These are phyloP conservation scores for Dicerorhinus sumatrensis DNA, from an alignment of 2,113 vertebrate species.

Conservation along the genomic window DNA sequence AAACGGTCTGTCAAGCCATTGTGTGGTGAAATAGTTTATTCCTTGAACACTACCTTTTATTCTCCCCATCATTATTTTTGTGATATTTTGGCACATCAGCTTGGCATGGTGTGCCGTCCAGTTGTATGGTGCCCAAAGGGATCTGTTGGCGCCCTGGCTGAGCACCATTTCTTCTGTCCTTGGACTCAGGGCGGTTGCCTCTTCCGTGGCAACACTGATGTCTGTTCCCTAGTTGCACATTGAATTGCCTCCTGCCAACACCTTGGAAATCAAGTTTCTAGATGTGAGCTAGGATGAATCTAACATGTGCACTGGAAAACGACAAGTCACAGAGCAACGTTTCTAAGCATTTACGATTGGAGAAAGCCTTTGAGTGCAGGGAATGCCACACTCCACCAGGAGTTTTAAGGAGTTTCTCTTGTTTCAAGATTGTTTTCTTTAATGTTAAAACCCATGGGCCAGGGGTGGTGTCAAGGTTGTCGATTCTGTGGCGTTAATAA, in stretches of 20 bases:
- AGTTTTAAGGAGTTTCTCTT: neutral
- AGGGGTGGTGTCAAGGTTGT: neutral
- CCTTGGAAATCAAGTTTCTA: slow-evolving; percentile 1
- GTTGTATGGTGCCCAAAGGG: neutral
- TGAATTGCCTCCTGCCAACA: neutral
- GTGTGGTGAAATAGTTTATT: neutral
- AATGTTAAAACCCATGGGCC: neutral
- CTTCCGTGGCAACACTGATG: neutral
- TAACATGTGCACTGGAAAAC: neutral
- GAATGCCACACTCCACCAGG: neutral
- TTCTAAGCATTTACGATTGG: neutral
- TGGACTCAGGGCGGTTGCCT: neutral
- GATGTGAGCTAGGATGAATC: neutral
- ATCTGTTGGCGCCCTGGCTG: neutral
- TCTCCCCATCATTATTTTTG: neutral
- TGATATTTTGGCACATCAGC: neutral
- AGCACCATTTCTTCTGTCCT: neutral
- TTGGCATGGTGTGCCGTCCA: neutral
- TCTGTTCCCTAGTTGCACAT: neutral
- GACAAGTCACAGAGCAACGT: neutral
- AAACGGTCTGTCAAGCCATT: neutral
- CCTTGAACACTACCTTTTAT: neutral
- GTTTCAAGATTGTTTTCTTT: neutral
- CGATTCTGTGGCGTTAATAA: neutral
- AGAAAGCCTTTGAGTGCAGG: neutral